Evolutionary conservation across 2,113 vertebrate species (phyloP).

Genomic region (Ifrita kowaldi): DNA sequence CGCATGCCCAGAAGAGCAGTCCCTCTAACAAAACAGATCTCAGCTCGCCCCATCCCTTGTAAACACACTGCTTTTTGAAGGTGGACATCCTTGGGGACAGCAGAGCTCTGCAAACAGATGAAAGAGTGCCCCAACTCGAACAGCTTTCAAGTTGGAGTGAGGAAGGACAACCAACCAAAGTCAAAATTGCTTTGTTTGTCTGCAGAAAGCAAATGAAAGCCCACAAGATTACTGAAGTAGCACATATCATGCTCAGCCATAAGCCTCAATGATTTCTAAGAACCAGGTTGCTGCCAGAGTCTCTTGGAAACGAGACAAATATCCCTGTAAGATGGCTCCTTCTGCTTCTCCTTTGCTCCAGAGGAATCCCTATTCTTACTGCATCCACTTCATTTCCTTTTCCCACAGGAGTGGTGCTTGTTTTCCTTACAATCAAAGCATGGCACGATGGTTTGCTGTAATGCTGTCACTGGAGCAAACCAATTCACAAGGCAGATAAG

Average conservation of each 20-base stretch:
- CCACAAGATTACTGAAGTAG: neutral
- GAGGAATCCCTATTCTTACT: neutral
- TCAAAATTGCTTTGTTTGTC: neutral
- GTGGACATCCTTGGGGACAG: neutral
- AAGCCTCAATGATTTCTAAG: neutral
- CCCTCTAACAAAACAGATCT: neutral
- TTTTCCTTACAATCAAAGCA: neutral
- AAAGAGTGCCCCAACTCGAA: neutral
- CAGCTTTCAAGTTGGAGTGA: neutral
- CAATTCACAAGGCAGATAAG: neutral
- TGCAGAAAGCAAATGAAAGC: conserved; percentile 10
- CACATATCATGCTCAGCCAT: neutral
- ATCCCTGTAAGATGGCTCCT: neutral
- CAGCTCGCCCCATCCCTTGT: neutral
- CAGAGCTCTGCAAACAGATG: neutral
- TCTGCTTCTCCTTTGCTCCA: neutral
- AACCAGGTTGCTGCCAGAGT: neutral
- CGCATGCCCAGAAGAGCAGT: neutral
- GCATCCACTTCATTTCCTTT: neutral
- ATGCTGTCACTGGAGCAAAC: neutral
- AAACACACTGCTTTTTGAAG: neutral
- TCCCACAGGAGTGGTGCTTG: neutral
- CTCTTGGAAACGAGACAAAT: neutral
- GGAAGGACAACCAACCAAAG: neutral
- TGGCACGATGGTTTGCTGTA: neutral